Evolutionary conservation across 2,888 invertebrate species (phyloP), one percentile per base, ranked within the genome.

Genomic region (Drosophila dives): DNA sequence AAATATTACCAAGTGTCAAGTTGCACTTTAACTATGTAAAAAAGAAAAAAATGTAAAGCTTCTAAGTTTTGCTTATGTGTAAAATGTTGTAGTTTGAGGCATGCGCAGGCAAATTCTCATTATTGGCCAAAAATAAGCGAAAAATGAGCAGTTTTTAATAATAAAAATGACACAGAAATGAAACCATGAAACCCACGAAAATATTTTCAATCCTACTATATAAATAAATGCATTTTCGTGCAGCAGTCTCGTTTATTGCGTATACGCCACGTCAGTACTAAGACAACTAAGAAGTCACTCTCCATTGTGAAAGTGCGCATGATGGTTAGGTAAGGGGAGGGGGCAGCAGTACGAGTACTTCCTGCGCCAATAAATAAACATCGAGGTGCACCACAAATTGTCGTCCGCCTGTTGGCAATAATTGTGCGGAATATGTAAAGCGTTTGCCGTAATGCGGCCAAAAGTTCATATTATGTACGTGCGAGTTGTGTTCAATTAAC

Each of bases 81-180:
- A 60, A 76, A 48, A 45, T 53, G 26, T 53, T 38, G 49, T 61
- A 64, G 32, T 49, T 42, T 49, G 33, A 23, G 20, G 55, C 48
- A 20, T 33, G 11, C 45, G 12, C 26, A 17, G 32, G 23, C 50
- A 64, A 36, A 26, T 50, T 45, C 50, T 36, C n/a, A 64, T 72
- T 71, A 29, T 26, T 66, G 64, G 29, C 38, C 56, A 40, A 77
- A 77, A 77, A 77, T 61, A 72, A 50, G 72, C 62, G 32, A 29
- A 73, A 54, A 73, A 48, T 62, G 73, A 64, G 66, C 82, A 65
- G 61, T 60, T 88, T 86, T 90, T 84, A 90, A 84, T 90, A 84
- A 90, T 90, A 90, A 90, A 84, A 89, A 77, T 84, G 84, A 84
- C 84, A 84, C 90, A 90, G 65, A n/a, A n/a, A n/a, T n/a, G n/a